Percentiles rank a stretch among this genome's conserved stretches.
These are phyloP conservation scores for Eulemur rufifrons DNA, from an alignment of 2,113 vertebrate species.

Conservation along the genomic window DNA sequence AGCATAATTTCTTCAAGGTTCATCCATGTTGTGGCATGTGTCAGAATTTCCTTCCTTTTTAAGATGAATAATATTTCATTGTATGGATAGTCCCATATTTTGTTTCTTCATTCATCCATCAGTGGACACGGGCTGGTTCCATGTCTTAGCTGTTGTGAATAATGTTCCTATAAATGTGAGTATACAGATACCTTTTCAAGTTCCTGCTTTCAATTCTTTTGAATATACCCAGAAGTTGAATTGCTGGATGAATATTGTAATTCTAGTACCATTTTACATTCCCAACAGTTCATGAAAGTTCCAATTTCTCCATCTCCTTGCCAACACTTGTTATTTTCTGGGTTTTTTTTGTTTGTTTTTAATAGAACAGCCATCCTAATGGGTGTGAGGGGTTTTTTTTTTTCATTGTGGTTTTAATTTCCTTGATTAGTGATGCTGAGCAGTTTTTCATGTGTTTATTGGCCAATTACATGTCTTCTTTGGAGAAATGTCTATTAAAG, in stretches of 20 bases:
- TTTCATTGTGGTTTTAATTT: not conserved
- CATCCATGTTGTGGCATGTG: not conserved
- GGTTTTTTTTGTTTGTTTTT: not conserved
- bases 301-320: not conserved
- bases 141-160: not conserved
- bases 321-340: not conserved
- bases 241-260: not conserved
- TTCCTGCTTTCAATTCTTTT: not conserved
- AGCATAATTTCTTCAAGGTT: not conserved
- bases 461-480: not conserved
- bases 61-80: not conserved
- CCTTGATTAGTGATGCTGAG: not conserved
- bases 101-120: not conserved
- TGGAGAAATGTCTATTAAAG: too few relatives aligned
- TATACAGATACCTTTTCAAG: not conserved
- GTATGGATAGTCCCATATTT: not conserved
- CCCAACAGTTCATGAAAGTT: not conserved
- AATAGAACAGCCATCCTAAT: not conserved
- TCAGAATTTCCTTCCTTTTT: not conserved
- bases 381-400: not conserved
- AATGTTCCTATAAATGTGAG: not conserved
- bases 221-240: not conserved
- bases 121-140: not conserved
- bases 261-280: not conserved
- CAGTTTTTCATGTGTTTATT: not conserved